A percentile compares a stretch with the other conserved stretches of the same genome.
Conservation (phyloP, 1,140 invertebrate genomes). For the Drosophila carrolli region DNA sequence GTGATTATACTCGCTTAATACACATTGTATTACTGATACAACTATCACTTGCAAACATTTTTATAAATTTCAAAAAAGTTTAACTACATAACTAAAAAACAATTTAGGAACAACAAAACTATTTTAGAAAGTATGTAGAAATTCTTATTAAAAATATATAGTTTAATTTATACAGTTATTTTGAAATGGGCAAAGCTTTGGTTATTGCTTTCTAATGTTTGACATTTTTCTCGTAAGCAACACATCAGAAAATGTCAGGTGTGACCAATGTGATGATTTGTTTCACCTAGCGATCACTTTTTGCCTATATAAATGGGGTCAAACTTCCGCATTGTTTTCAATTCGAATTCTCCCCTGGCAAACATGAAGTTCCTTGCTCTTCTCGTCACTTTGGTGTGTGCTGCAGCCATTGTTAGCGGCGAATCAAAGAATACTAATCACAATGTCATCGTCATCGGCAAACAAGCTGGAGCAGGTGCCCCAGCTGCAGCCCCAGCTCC, state of each 20-base stretch:
- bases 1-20: not conserved
- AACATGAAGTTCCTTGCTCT: slow-evolving; percentile 7
- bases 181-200: too few species aligned
- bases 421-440: not conserved
- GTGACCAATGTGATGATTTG: not conserved
- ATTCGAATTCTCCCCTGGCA: not conserved
- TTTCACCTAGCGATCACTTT: not conserved
- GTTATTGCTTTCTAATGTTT: too few species aligned
- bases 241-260: not conserved
- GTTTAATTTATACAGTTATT: too few species aligned
- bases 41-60: not conserved
- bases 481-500: not conserved
- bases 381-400: slow-evolving; percentile 4
- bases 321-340: not conserved
- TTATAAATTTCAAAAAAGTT: not conserved
- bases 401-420: not conserved
- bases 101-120: too few species aligned
- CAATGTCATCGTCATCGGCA: slow-evolving; percentile 9
- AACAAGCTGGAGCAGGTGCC: not conserved
- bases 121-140: too few species aligned
- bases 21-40: too few species aligned
- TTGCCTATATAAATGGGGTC: not conserved
- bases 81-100: too few species aligned
- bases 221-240: too few species aligned
- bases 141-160: too few species aligned